These are phyloP conservation scores for Apodemus agrarius DNA, from an alignment of 2,797 vertebrate genomes.

Conservation along the genomic window DNA sequence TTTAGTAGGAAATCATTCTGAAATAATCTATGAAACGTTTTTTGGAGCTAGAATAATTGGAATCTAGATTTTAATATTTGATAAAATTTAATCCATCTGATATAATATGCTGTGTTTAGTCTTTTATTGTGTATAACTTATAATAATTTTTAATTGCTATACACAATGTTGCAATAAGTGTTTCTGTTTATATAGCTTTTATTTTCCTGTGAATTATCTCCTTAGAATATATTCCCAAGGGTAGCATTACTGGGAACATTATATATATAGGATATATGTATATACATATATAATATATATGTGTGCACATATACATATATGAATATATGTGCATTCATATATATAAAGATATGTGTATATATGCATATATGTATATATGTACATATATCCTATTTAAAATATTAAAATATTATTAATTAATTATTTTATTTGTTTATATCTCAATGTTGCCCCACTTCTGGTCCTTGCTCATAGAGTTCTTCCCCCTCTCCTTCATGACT, in stretches of 20 bases:
- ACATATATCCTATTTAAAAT: too few relatives aligned
- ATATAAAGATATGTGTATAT: too few relatives aligned
- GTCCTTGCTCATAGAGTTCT: not conserved
- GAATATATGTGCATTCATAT: too few relatives aligned
- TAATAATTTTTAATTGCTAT: slow-evolving; percentile 11
- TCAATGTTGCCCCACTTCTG: not conserved
- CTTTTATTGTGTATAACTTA: slow-evolving; percentile 43
- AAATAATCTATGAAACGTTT: not conserved
- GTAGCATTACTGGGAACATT: slow-evolving; percentile 6
- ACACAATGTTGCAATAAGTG: slow-evolving; percentile 22
- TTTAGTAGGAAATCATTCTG: slow-evolving; percentile 59
- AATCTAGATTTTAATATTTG: not conserved
- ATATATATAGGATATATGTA: too few relatives aligned
- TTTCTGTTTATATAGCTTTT: slow-evolving; percentile 35
- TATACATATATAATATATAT: too few relatives aligned
- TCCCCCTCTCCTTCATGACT: not conserved
- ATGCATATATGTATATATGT: too few relatives aligned
- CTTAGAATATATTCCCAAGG: not conserved
- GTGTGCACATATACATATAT: too few relatives aligned
- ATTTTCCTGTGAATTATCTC: slow-evolving; percentile 56
- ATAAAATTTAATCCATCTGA: slow-evolving; percentile 37
- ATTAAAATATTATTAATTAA: too few relatives aligned
- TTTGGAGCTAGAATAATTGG: slow-evolving; percentile 13
- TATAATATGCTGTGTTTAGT: not conserved
- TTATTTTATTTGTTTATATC: too few relatives aligned